Evolutionary conservation across 2,797 vertebrate species (phyloP).

Genomic region (Chaetophractus vellerosus): DNA sequence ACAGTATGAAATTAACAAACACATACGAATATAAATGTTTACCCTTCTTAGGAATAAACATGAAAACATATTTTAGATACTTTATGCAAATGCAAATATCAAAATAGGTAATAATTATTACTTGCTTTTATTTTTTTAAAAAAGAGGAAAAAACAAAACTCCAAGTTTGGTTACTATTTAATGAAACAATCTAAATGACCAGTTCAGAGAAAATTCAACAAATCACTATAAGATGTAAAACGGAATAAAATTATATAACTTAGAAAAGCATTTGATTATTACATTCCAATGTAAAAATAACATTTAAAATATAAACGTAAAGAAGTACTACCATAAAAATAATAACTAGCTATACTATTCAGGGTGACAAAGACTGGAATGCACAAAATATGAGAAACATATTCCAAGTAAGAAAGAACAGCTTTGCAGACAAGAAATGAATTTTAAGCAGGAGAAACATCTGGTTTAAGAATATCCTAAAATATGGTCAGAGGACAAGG

Average conservation of each 20-base stretch:
- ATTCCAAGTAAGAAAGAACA: not conserved
- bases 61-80: not conserved
- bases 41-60: not conserved
- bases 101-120: not conserved
- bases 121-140: not conserved
- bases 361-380: not conserved
- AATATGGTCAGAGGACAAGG: not conserved
- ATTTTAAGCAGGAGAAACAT: too few species aligned
- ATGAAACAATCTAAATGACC: not conserved
- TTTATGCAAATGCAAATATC: not conserved
- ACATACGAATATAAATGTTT: not conserved
- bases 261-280: not conserved
- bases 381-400: not conserved
- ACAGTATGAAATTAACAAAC: not conserved
- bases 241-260: not conserved
- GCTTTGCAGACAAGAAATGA: not conserved
- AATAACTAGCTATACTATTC: not conserved
- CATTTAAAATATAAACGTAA: not conserved
- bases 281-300: not conserved
- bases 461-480: not conserved
- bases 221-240: not conserved
- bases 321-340: not conserved
- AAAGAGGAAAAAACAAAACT: not conserved
- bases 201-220: not conserved
- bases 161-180: not conserved